Percentiles rank a stretch among this genome's conserved stretches.
Evolutionary conservation across 2,888 invertebrate species (phyloP).

Genomic region (Sympetrum striolatum): DNA sequence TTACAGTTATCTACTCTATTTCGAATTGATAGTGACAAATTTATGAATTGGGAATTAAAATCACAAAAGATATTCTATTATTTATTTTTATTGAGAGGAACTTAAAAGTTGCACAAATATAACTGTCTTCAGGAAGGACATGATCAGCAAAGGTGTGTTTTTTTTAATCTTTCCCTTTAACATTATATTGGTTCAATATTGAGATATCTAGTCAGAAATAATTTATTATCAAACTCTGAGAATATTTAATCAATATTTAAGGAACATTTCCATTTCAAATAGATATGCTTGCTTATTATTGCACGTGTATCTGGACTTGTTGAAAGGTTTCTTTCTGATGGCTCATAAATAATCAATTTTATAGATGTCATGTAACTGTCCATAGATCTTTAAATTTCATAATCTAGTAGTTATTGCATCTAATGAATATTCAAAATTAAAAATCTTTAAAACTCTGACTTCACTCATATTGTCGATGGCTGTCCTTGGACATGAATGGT

Average conservation of each 20-base stretch:
- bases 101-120: background rate
- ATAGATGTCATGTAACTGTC: conserved; percentile 24
- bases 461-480: background rate
- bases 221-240: background rate
- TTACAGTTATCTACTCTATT: background rate
- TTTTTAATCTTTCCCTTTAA: background rate
- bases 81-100: background rate
- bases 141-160: background rate
- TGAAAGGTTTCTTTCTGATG: background rate
- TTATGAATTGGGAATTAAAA: background rate
- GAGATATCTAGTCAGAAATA: background rate
- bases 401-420: conserved; percentile 18
- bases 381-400: conserved; percentile 1
- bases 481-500: background rate
- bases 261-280: background rate
- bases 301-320: background rate
- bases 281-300: conserved; percentile 1
- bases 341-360: background rate
- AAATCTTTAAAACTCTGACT: background rate
- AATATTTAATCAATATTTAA: background rate
- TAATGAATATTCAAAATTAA: background rate
- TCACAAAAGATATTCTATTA: background rate
- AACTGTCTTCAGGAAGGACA: background rate
- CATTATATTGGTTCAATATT: background rate
- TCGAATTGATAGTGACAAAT: background rate